Evolutionary conservation across 1,140 invertebrate genomes (phyloP), one percentile per base, ranked within the genome.

Genomic region (Vanessa atalanta): DNA sequence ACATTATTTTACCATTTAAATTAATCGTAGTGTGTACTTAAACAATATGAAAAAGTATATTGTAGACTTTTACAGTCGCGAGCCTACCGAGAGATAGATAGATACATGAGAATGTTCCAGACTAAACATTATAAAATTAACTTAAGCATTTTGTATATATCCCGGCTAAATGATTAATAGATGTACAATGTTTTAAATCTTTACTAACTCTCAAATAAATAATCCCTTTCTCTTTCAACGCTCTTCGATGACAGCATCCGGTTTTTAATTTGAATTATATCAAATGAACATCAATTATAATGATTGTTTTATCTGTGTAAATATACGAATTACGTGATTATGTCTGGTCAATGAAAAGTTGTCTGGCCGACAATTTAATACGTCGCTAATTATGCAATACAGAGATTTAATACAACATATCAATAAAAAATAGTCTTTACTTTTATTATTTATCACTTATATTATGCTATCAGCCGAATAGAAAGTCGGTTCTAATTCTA

Each of bases 401-500:
- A 3, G 4, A 51, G n/a, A 0, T 51, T 15, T 6, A 20, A 20
- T 55, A 26, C 12, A 26, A 13, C 12, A 31, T 31, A 60, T 26
- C 3, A 60, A 60, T 26, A 26, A 26, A 60, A 26, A 60, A 60
- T 26, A 14, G 12, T 26, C n/a, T 8, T 12, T 26, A 60, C 2
- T 26, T n/a, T n/a, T 20, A 60, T 26, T 26, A 60, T 23, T 60
- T 60, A 60, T 60, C 23, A 26, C 55, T 60, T 16, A 53, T 20
- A 20, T 7, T 53, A 53, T 53, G 67, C 65, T 69, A 75, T 75
- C 65, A 67, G 67, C 48, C 64, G 60, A 79, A 65, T 84, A 83
- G 81, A 84, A 84, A 83, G 81, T 77, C 65, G 79, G 76, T 77
- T 70, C 77, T 72, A 81, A 75, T 83, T 81, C 68, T 77, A 61